Evolutionary conservation across 2,797 vertebrate genomes (phyloP).

Genomic region (Labeo calbasu): DNA sequence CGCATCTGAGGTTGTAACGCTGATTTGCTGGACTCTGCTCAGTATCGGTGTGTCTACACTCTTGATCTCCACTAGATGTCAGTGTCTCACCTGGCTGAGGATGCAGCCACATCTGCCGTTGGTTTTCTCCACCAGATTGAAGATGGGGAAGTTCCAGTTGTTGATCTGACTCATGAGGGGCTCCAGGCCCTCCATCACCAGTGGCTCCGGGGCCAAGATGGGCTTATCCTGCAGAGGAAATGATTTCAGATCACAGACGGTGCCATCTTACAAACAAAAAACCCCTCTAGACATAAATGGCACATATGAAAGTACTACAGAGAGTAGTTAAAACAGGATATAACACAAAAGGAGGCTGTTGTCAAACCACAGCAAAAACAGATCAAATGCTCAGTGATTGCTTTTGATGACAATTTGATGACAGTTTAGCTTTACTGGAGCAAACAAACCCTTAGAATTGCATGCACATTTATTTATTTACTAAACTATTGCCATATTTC

Average conservation of each 20-base stretch:
- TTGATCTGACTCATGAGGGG: constrained; percentile 90
- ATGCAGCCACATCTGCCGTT: constrained; percentile 91
- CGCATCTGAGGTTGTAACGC: not conserved
- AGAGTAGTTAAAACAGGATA: not conserved
- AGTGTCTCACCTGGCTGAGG: constrained; percentile 92
- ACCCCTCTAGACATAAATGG: not conserved
- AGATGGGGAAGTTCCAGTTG: constrained; percentile 99
- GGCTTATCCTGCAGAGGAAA: constrained; percentile 83
- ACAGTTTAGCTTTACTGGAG: not conserved
- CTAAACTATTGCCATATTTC: not conserved
- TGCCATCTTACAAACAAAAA: not conserved
- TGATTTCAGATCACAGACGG: not conserved
- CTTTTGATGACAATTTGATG: constrained; percentile 17
- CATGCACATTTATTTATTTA: not conserved
- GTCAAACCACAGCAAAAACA: not conserved
- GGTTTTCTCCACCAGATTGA: constrained; percentile 93
- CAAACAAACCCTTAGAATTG: not conserved
- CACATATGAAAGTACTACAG: not conserved
- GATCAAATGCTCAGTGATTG: not conserved
- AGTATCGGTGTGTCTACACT: not conserved
- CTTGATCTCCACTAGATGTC: constrained; percentile 19
- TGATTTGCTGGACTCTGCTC: not conserved
- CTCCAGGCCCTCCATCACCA: constrained; percentile 92
- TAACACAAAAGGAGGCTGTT: not conserved
- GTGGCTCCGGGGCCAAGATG: constrained; percentile 89